Conservation (phyloP, 2,888 invertebrate genomes). For the Troides aeacus region DNA sequence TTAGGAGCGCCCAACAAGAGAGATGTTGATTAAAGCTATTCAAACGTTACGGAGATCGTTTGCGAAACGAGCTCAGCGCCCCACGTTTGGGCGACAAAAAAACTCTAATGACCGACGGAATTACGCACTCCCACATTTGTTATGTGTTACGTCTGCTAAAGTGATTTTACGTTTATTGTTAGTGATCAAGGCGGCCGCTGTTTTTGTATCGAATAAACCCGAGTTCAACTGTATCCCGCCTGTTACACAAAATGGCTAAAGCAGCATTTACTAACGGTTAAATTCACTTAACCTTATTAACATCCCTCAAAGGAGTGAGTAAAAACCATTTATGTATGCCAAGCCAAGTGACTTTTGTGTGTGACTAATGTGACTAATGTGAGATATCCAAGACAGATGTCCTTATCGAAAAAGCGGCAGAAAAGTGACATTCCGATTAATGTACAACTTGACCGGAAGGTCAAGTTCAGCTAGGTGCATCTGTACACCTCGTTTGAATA, state of each 20-base stretch:
- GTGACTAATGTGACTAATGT: no score
- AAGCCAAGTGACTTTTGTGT: no score
- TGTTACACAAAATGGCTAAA: not conserved
- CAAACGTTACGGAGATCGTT: constrained; percentile 40
- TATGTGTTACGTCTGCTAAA: constrained; percentile 6
- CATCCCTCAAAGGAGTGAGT: no score
- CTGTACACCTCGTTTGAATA: no score
- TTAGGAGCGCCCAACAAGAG: constrained; percentile 32
- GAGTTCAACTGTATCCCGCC: not conserved
- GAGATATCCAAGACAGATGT: no score
- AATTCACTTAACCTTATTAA: no score
- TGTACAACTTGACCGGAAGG: no score
- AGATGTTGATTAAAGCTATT: constrained; percentile 49
- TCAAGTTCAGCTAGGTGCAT: no score
- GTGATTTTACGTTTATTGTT: constrained; percentile 10
- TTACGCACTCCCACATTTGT: constrained; percentile 19
- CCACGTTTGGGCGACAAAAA: constrained; percentile 33
- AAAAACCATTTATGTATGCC: no score
- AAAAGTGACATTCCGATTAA: no score
- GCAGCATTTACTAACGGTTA: not conserved
- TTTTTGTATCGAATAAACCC: not conserved
- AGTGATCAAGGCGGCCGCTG: not conserved
- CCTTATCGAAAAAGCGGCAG: no score
- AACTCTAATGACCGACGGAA: constrained; percentile 27
- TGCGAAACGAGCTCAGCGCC: constrained; percentile 32